Conservation (phyloP, 2,797 vertebrate species). For the Melanotaenia nigrans region DNA sequence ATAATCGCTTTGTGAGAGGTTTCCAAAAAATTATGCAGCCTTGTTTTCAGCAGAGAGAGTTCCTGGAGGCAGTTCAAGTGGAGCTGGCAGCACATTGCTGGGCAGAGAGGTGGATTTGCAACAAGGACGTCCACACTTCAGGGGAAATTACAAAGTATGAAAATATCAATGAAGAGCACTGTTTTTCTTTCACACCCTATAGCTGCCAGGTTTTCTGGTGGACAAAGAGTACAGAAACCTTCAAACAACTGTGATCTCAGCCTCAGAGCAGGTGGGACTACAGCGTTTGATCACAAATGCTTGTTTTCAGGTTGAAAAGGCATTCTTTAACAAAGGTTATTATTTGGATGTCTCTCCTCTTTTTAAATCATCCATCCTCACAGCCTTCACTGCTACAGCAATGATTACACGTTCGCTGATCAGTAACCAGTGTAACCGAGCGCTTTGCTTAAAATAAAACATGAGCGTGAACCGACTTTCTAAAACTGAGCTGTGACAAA, state of each 20-base stretch:
- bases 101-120: conserved; percentile 39
- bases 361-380: background rate
- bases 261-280: conserved; percentile 5
- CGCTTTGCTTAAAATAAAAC: conserved; percentile 25
- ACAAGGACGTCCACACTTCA: conserved; percentile 40
- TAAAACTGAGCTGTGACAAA: conserved; percentile 25
- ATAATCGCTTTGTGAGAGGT: conserved; percentile 40
- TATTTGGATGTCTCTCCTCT: background rate
- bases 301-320: conserved; percentile 15
- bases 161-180: conserved; percentile 22
- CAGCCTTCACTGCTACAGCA: background rate
- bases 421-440: conserved; percentile 25
- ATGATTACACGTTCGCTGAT: background rate
- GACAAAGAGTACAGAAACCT: conserved; percentile 18
- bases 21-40: conserved; percentile 29
- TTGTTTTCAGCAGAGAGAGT: conserved; percentile 35
- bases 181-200: conserved; percentile 20
- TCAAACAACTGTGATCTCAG: conserved; percentile 10
- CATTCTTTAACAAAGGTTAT: background rate
- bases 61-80: conserved; percentile 47
- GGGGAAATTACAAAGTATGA: conserved; percentile 17
- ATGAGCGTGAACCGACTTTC: background rate
- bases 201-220: conserved; percentile 32
- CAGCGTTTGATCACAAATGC: conserved; percentile 12
- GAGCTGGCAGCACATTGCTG: conserved; percentile 33